Percentiles rank a stretch among this genome's conserved stretches.
These are phyloP conservation scores for Dryoscopus gambensis DNA, from an alignment of 2,113 vertebrate species.

Conservation along the genomic window DNA sequence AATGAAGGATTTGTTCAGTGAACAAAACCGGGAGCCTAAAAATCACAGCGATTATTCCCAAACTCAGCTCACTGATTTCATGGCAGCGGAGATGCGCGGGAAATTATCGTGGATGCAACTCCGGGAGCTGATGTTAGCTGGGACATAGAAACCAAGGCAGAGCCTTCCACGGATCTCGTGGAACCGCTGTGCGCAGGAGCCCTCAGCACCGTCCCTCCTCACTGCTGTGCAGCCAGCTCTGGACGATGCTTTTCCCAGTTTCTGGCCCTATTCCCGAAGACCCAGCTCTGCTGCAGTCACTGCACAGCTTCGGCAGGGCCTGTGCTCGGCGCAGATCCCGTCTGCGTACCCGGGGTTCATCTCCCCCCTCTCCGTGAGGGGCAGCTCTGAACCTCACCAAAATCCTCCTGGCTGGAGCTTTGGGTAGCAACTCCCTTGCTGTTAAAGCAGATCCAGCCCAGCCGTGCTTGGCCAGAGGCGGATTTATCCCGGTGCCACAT, in stretches of 20 bases:
- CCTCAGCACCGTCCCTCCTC: neutral
- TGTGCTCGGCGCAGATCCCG: neutral
- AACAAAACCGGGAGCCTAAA: slow-evolving; percentile 68
- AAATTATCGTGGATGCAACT: slow-evolving; percentile 25
- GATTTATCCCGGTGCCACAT: rapidly evolving
- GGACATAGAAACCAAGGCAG: neutral
- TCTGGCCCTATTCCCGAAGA: neutral
- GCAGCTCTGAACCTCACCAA: neutral
- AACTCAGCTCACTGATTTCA: slow-evolving; percentile 47
- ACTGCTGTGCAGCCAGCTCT: neutral
- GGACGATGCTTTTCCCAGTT: neutral
- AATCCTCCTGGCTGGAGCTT: neutral
- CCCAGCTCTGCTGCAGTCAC: neutral
- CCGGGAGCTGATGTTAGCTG: neutral
- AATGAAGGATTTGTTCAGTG: slow-evolving; percentile 70
- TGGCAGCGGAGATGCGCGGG: slow-evolving; percentile 4
- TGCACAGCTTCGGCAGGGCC: neutral
- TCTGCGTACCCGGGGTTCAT: neutral
- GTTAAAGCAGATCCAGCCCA: neutral
- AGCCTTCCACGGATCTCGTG: neutral
- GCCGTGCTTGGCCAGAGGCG: neutral
- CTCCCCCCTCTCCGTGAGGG: neutral
- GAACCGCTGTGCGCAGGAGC: neutral
- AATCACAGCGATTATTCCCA: slow-evolving; percentile 47
- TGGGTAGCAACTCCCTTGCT: neutral